These are phyloP conservation scores for Clytia hemisphaerica DNA, from an alignment of 30 jellyfish, hydroid and myxozoan genomes.

Conservation along the genomic window DNA sequence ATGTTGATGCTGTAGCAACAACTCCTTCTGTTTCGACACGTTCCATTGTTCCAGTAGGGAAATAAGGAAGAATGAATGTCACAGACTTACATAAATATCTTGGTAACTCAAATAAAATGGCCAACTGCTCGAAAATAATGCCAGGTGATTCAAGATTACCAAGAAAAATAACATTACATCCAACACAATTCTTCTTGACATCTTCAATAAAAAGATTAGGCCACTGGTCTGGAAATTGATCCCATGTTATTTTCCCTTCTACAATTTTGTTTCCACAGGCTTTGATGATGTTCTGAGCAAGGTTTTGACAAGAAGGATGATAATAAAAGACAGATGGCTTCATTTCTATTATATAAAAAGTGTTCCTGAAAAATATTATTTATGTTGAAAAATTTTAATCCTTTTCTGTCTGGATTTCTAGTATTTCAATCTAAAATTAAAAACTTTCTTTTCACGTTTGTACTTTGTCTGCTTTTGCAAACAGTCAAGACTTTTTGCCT, in stretches of 20 bases:
- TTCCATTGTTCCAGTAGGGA: conserved; percentile 98
- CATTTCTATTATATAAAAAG: no score
- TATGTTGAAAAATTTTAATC: no score
- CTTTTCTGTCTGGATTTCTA: no score
- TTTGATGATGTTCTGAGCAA: conserved; percentile 45
- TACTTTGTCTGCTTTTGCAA: no score
- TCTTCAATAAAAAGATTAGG: conserved; percentile 72
- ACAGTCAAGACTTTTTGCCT: no score
- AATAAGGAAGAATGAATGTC: conserved; percentile 78
- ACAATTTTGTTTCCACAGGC: conserved; percentile 31
- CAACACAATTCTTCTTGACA: conserved; percentile 78
- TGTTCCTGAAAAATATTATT: no score
- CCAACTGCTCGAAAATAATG: conserved; percentile 65
- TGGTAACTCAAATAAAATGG: conserved; percentile 70
- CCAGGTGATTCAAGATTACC: conserved; percentile 88
- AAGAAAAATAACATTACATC: conserved; percentile 83
- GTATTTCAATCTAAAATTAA: no score
- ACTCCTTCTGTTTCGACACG: conserved; percentile 84
- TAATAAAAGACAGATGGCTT: conserved; percentile 53
- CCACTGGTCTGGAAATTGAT: conserved; percentile 66
- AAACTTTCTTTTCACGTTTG: no score
- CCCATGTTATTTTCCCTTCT: conserved; percentile 73
- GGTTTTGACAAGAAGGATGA: conserved; percentile 63
- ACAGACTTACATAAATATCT: conserved; percentile 82
- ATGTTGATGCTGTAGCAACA: conserved; percentile 85